Evolutionary conservation across 1,140 invertebrate genomes (phyloP), one percentile per base, ranked within the genome.

Genomic region (Dermatophagoides farinae): DNA sequence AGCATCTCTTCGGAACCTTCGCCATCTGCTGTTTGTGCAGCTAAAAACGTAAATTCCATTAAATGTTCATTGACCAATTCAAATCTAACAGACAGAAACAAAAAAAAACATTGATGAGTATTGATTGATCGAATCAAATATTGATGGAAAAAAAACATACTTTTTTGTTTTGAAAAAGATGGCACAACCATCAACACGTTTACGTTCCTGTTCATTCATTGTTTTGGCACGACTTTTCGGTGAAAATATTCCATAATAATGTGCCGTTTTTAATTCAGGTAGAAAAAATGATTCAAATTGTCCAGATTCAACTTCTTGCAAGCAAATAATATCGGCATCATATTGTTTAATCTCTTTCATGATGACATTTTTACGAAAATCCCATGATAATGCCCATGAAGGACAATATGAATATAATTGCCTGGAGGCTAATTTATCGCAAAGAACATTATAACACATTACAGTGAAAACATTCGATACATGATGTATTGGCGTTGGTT

Each of bases 401-500:
- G 80, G 79, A 69, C 80, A 80, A 66, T 81, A 81, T 1, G 75
- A 76, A 67, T 80, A 80, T 61, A 76, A 69, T 64, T 76, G 71
- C 66, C 91, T 74, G 18, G 93, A 97, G 25, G 93, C 93, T 69
- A 97, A 97, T 74, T 97, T 97, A 75, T 97, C 92, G 75, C 95
- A 97, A 59, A 99, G 78, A 57, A 99, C 90, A 75, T 99, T 99
- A 78, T 99, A 99, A 75, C 92, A 97, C 86, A 99, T 95, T 62
- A 97, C 90, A 55, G 93, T 97, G 75, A 98, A 68, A 57, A 67
- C 65, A 73, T 72, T 73, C 67, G 72, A 67, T 65, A 88, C 85
- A 75, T 83, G 80, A 67, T 79, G 82, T 31, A 31, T 31, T 73
- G 82, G 81, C 68, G 87, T 85, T 47, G 86, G 85, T 72, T 86